phyloP scores from a whole-genome alignment of 2,797 vertebrate genomes.

The Lagothrix lagotricha region DNA sequence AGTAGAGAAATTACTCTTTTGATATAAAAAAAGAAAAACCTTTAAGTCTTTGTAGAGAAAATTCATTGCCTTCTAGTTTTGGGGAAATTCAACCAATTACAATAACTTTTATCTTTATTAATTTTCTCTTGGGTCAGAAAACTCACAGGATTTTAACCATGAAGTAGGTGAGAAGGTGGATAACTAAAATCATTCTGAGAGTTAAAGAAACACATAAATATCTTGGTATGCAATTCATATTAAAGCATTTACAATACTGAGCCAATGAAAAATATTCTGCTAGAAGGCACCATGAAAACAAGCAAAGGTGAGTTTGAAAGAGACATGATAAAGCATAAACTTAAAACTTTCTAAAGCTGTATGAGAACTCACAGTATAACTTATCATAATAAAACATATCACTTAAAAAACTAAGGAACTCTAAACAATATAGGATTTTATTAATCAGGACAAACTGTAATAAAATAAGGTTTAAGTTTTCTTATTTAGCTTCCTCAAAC shows the following conservation, averaged over 20 bases:
- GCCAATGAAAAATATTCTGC: neutral
- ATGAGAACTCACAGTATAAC: neutral
- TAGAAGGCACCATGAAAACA: neutral
- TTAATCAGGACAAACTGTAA: neutral
- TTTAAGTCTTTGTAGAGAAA: neutral
- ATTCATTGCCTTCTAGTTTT: neutral
- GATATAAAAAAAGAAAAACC: slow-evolving; percentile 48
- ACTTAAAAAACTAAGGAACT: neutral
- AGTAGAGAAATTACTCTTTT: slow-evolving; percentile 60
- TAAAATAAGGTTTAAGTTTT: neutral
- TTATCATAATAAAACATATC: neutral
- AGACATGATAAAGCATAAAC: neutral
- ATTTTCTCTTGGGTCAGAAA: slow-evolving; percentile 50
- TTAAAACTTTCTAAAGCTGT: slow-evolving; percentile 57
- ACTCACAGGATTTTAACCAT: neutral
- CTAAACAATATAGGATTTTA: neutral
- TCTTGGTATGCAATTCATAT: neutral
- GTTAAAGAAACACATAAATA: neutral
- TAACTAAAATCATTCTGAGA: slow-evolving; percentile 36
- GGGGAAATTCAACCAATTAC: slow-evolving; percentile 62
- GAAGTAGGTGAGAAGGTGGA: slow-evolving; percentile 21
- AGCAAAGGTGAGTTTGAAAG: neutral
- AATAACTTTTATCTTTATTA: slow-evolving; percentile 36
- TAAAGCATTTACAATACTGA: neutral
- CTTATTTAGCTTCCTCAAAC: neutral